Base-by-base conservation (phyloP, 2,113 vertebrate genomes). In the Sinocyclocheilus rhinocerous region DNA sequence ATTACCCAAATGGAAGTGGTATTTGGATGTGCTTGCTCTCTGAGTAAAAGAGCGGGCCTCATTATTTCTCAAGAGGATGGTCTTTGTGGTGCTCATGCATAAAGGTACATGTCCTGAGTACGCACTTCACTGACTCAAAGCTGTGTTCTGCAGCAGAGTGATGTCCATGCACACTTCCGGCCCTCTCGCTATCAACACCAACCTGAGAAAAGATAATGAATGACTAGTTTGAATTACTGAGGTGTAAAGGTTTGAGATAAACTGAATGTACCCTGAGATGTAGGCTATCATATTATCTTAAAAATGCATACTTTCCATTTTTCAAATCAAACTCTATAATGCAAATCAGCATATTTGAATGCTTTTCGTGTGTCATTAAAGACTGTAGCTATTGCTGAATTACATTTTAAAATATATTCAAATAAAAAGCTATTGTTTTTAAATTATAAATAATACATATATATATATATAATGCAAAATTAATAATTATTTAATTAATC, bases 1-100 rank as follows among this genome's bases (percentile, higher is more conserved):
- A 86, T 87, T 42, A 79, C 33, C 84, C 55, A 52, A 73, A 83
- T 39, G 86, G 33, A 88, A 85, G 84, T 81, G 82, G 42, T 76
- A 72, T 89, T 75, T 89, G 70, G 77, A 86, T 87, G 69, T 67
- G 79, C n/a, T 65, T 87, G 81, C 45, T 48, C 45, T 48, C 45
- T 48, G 45, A 48, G 45, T 83, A 86, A 84, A 86, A 90, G 86
- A 87, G 82, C 67, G 24, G 84, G 57, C 83, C 86, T 93, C 85
- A 93, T 94, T 93, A 93, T 91, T 91, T 92, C 63, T 93, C 82
- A 88, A 94, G 92, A 91, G 91, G 87, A 69, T 16, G 50, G 84
- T 77, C 88, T 87, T 89, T 89, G 83, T 73, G 79, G 84, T 78
- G 48, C 70, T 86, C 72, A 55, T 84, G 67, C 29, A 73, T 55